Base-by-base conservation (phyloP, 1,140 invertebrate genomes). In the Lasaia peninsularis region DNA sequence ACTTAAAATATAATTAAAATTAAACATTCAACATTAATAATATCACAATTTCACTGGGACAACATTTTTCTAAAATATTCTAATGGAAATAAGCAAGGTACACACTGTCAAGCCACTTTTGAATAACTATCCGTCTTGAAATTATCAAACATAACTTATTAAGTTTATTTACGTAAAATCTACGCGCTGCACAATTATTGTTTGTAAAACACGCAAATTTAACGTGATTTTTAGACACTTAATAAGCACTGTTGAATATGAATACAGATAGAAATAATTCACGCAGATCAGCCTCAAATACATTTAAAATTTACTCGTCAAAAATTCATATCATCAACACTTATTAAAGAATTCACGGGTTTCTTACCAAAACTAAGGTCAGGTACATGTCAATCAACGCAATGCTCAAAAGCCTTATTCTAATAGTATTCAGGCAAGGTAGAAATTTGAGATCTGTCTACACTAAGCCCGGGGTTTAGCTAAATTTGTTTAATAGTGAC, bases 11-110 rank as follows among this genome's bases (percentile, higher is more conserved):
- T 51, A 11, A 16, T 49, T 37, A 57, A 57, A 24, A 56, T 28
- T 58, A 62, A 65, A 65, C 37, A 65, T 72, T 74, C 73, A 88
- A 86, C 82, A 78, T 81, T 85, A 83, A 83, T 86, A 82, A 86
- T 88, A 88, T 88, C 85, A 88, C 85, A 88, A 80, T 82, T 88
- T 82, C 71, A 85, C 80, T 80, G 75, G 78, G 71, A 84, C 78
- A 71, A 71, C 18, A 55, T 37, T 37, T 37, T 12, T 12, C 34
- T 37, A 37, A 37, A 37, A 74, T 68, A 75, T 53, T 70, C 67
- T 64, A 64, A 59, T 52, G 71, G 62, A 71, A 71, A 71, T 72
- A 80, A 79, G 69, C 69, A 63, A 67, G 69, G 52, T 63, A 50
- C 58, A 63, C 58, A 69, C 24, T 28, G 24, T 28, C 24, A 28